These are phyloP conservation scores for Haliaeetus leucogaster DNA, from an alignment of 2,113 vertebrate genomes.

Conservation along the genomic window DNA sequence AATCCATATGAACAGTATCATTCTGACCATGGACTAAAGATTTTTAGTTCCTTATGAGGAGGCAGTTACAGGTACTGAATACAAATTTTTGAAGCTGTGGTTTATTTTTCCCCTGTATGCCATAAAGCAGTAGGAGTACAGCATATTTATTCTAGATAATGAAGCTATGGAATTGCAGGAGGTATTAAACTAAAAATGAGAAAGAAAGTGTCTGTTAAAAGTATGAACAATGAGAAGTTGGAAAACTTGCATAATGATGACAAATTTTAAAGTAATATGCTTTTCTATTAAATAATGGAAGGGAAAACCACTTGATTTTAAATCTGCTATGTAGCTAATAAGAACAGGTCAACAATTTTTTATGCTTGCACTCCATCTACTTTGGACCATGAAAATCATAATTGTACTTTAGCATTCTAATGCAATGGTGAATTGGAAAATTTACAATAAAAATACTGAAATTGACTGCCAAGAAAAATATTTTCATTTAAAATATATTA, in stretches of 20 bases:
- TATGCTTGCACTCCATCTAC: not conserved
- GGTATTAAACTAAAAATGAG: not conserved
- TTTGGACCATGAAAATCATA: not conserved
- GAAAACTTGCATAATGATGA: not conserved
- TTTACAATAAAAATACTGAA: not conserved
- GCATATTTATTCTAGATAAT: constrained; percentile 25
- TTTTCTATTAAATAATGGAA: not conserved
- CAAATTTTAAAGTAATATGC: not conserved
- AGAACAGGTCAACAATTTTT: not conserved
- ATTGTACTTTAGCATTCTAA: not conserved
- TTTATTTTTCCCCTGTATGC: constrained; percentile 1
- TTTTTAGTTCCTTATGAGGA: not conserved
- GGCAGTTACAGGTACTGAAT: not conserved
- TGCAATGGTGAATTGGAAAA: not conserved
- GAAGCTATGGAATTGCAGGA: constrained; percentile 18
- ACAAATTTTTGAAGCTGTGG: not conserved
- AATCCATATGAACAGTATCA: not conserved
- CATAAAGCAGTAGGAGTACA: not conserved
- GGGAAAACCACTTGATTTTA: not conserved
- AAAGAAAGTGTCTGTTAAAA: not conserved
- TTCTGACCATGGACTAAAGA: not conserved
- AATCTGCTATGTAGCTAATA: not conserved
- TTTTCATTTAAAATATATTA: not conserved
- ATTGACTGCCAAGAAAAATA: not conserved
- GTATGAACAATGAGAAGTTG: not conserved